Conservation (phyloP, 2,797 vertebrate genomes). For the Eulemur rubriventer region DNA sequence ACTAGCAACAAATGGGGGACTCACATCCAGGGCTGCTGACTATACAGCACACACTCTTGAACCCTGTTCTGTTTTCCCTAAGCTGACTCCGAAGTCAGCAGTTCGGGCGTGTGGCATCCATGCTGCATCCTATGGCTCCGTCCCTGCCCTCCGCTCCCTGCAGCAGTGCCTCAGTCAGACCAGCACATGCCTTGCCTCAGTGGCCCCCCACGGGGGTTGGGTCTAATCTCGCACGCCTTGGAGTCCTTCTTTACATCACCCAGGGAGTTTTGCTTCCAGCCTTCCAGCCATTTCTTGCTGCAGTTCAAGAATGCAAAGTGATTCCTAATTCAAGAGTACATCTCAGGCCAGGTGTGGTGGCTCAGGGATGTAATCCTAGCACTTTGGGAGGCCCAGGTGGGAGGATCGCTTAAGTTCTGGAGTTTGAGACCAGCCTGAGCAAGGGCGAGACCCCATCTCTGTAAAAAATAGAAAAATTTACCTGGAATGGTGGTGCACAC, state of each 20-base stretch:
- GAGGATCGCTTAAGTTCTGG: background rate
- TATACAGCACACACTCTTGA: background rate
- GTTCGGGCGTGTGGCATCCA: accelerated
- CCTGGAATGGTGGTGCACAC: background rate
- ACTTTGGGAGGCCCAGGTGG: background rate
- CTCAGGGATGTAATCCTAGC: background rate
- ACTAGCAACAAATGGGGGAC: background rate
- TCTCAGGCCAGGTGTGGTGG: background rate
- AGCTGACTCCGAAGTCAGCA: background rate
- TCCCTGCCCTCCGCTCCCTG: background rate
- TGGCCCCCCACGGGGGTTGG: background rate
- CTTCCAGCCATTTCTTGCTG: background rate
- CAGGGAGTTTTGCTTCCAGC: background rate
- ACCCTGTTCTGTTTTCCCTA: background rate
- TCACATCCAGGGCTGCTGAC: background rate
- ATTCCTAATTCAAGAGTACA: background rate
- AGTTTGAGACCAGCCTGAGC: background rate
- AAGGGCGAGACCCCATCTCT: background rate
- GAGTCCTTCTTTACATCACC: background rate
- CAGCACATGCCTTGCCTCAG: background rate
- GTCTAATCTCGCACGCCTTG: background rate
- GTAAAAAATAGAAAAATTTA: background rate
- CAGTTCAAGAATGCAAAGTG: background rate
- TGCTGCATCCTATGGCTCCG: no score
- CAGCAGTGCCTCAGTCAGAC: background rate